Evolutionary conservation across 2,797 vertebrate genomes (phyloP).

Genomic region (Chaetophractus vellerosus): DNA sequence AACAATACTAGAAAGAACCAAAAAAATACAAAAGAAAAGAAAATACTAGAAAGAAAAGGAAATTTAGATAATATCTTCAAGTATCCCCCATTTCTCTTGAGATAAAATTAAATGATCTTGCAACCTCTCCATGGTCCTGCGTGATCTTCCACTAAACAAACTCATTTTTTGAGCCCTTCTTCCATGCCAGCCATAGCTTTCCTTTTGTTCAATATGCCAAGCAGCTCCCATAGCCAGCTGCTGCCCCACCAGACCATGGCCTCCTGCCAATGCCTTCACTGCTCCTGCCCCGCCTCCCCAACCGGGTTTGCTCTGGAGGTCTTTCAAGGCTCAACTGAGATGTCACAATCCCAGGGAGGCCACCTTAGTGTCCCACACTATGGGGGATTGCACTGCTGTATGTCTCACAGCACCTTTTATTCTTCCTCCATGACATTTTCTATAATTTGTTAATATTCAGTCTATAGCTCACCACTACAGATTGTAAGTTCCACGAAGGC

Average conservation of each 20-base stretch:
- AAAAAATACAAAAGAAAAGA: no score
- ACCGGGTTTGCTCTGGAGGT: background rate
- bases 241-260: fast-evolving
- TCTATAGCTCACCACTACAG: background rate
- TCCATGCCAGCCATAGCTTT: background rate
- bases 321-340: background rate
- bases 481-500: background rate
- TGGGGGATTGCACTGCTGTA: background rate
- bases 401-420: background rate
- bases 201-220: background rate
- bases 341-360: background rate
- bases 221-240: background rate
- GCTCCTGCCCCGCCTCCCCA: background rate
- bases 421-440: background rate
- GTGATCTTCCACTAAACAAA: background rate
- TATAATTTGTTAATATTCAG: background rate
- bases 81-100: conserved; percentile 1
- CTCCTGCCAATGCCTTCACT: background rate
- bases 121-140: background rate
- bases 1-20: background rate
- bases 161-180: background rate
- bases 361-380: background rate
- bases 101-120: conserved; percentile 4
- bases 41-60: background rate
- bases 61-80: background rate